These are phyloP conservation scores for Elaphurus davidianus DNA, from an alignment of 2,113 vertebrate genomes.

Conservation along the genomic window DNA sequence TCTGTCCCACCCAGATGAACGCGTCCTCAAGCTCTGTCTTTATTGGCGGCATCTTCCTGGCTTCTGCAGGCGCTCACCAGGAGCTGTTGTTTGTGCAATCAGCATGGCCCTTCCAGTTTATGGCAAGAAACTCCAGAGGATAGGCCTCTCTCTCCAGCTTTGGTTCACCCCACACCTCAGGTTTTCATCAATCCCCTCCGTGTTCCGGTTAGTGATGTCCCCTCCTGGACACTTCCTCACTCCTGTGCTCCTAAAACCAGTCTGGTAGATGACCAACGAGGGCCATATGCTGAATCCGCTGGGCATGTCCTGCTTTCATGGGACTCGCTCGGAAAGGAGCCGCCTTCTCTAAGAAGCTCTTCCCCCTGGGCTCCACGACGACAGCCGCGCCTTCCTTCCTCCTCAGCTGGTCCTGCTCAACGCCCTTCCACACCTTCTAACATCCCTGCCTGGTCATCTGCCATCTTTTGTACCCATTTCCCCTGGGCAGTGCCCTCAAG, in stretches of 20 bases:
- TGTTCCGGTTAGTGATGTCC: background rate
- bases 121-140: background rate
- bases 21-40: background rate
- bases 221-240: too few species aligned
- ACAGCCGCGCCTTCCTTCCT: too few species aligned
- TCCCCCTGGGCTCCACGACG: accelerated
- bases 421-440: background rate
- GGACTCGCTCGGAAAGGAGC: accelerated
- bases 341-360: too few species aligned
- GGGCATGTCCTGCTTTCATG: background rate
- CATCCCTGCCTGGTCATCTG: background rate
- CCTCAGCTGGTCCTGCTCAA: too few species aligned
- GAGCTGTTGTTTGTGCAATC: accelerated
- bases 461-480: background rate
- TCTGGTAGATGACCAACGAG: accelerated
- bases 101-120: background rate
- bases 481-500: background rate
- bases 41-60: background rate
- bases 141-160: accelerated
- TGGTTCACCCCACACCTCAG: accelerated
- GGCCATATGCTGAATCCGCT: accelerated
- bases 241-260: background rate
- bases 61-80: background rate
- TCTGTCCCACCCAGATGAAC: accelerated
- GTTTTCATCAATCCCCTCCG: too few species aligned